A percentile compares a stretch with the other conserved stretches of the same genome.
These are phyloP conservation scores for Nematostella vectensis DNA, from an alignment of 92 coral and sea anemone genomes.

Conservation along the genomic window DNA sequence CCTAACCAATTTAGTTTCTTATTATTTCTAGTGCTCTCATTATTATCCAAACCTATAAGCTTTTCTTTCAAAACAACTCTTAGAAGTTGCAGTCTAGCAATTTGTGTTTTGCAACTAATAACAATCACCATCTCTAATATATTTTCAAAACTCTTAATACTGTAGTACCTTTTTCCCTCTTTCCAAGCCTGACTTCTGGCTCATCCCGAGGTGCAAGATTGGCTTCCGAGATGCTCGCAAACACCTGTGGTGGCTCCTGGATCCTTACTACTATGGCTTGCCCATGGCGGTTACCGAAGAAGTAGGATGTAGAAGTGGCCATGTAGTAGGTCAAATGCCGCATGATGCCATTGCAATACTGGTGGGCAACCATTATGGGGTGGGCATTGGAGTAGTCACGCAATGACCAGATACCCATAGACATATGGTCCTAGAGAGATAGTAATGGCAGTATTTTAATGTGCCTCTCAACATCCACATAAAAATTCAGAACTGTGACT, in stretches of 20 bases:
- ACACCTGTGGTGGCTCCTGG: slow-evolving; percentile 47
- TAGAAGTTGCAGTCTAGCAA: too few relatives aligned
- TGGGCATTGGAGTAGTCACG: slow-evolving; percentile 35
- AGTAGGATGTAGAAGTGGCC: slow-evolving; percentile 61
- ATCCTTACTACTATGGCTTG: slow-evolving; percentile 58
- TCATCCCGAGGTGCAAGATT: slow-evolving; percentile 14
- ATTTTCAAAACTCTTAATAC: too few relatives aligned
- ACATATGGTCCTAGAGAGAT: slow-evolving; percentile 20
- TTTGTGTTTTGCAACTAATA: too few relatives aligned
- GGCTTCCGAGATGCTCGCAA: slow-evolving; percentile 14
- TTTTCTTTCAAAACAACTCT: too few relatives aligned
- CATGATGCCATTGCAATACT: slow-evolving; percentile 83
- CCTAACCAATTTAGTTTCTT: too few relatives aligned
- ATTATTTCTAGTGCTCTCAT: too few relatives aligned
- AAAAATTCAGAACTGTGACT: too few relatives aligned
- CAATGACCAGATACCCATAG: slow-evolving; percentile 10
- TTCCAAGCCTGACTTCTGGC: slow-evolving; percentile 13
- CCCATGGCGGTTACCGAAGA: slow-evolving; percentile 50
- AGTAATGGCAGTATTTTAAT: slow-evolving; percentile 2
- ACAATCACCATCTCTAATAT: too few relatives aligned
- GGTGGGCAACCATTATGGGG: slow-evolving; percentile 65
- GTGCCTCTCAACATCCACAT: background rate
- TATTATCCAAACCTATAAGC: too few relatives aligned
- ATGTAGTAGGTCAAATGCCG: slow-evolving; percentile 68
- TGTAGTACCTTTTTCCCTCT: slow-evolving; percentile 20